Evolutionary conservation across 1,140 invertebrate genomes (phyloP).

Genomic region (Philotrypesis tridentata): DNA sequence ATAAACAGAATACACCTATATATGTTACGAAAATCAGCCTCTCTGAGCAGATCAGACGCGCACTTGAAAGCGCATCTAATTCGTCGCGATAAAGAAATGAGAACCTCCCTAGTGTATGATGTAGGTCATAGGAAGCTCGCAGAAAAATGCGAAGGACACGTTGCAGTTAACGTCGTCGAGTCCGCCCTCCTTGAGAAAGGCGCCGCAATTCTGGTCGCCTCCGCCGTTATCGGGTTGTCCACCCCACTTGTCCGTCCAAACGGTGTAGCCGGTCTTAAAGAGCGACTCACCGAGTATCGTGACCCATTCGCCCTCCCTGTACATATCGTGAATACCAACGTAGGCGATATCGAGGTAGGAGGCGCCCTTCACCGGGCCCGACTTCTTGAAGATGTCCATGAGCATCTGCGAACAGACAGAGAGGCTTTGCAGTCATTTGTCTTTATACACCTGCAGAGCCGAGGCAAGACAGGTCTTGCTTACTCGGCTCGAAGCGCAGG

Average conservation of each 20-base stretch:
- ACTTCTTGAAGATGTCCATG: constrained; percentile 62
- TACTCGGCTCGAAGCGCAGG: background rate
- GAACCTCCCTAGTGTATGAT: constrained; percentile 17
- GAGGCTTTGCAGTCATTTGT: background rate
- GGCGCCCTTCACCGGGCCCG: constrained; percentile 59
- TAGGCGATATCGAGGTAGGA: constrained; percentile 59
- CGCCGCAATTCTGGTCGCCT: constrained; percentile 68
- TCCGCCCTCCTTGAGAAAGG: constrained; percentile 64
- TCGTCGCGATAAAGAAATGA: no score
- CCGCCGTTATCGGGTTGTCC: constrained; percentile 69
- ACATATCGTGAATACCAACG: constrained; percentile 69
- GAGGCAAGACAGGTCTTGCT: background rate
- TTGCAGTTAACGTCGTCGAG: constrained; percentile 68
- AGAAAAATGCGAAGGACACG: constrained; percentile 64
- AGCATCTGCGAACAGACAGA: constrained; percentile 58
- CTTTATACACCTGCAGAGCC: background rate
- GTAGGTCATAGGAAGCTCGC: constrained; percentile 60
- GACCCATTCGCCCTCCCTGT: constrained; percentile 67
- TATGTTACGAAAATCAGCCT: no score
- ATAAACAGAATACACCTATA: no score
- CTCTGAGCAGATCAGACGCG: no score
- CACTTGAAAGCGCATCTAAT: no score
- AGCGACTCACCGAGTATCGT: constrained; percentile 69
- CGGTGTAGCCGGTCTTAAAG: constrained; percentile 67
- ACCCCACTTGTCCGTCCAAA: constrained; percentile 67